Conservation (phyloP, 2,888 invertebrate genomes). For the Agriopis marginaria region DNA sequence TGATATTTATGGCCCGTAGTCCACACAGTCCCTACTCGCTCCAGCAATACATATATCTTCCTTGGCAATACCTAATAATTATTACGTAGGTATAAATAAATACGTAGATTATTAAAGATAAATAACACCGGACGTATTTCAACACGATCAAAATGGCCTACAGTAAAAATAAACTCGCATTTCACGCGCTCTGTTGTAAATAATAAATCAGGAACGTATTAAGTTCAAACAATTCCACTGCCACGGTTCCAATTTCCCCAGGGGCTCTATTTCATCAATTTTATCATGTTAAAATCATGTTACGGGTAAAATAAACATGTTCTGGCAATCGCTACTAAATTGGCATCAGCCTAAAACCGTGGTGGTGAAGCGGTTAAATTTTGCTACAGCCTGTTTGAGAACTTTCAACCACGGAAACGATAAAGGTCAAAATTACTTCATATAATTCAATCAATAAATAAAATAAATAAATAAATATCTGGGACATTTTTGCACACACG, state of each 20-base stretch:
- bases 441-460: too few species aligned
- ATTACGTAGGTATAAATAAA: background rate
- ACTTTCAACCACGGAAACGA: too few species aligned
- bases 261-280: slow-evolving; percentile 28
- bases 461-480: too few species aligned
- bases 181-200: slow-evolving; percentile 14
- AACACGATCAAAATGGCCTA: slow-evolving; percentile 6
- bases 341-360: slow-evolving; percentile 6
- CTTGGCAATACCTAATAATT: too few species aligned
- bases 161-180: slow-evolving; percentile 18
- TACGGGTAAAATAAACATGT: slow-evolving; percentile 17
- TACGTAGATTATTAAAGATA: background rate
- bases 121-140: slow-evolving; percentile 1
- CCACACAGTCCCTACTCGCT: too few species aligned
- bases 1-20: too few species aligned
- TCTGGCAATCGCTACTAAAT: slow-evolving; percentile 14
- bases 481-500: too few species aligned
- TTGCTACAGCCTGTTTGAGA: too few species aligned
- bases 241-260: slow-evolving; percentile 28
- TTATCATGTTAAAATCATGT: slow-evolving; percentile 20
- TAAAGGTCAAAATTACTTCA: too few species aligned
- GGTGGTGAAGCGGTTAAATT: too few species aligned
- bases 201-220: slow-evolving; percentile 31
- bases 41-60: too few species aligned
- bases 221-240: slow-evolving; percentile 22